Evolutionary conservation across 1,140 invertebrate genomes (phyloP), one percentile per base, ranked within the genome.

Genomic region (Zaprionus ornatus): DNA sequence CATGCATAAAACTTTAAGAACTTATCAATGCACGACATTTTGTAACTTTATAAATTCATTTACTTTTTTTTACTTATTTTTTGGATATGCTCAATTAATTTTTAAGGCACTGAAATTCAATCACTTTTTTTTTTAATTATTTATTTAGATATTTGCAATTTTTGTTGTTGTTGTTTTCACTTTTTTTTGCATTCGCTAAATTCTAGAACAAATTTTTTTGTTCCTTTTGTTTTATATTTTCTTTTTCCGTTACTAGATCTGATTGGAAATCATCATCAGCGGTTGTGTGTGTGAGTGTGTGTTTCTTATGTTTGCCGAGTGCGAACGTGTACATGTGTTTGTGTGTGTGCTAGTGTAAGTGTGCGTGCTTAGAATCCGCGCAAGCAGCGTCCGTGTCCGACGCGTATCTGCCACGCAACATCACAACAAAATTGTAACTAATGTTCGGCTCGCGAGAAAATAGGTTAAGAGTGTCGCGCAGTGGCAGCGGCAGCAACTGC

Each of bases 341-440:
- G 37, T 68, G 56, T 75, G 35, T 66, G 61, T 45, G 59, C 55
- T 75, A 76, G 63, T 74, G 79, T 72, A 52, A 69, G 70, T 78
- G 74, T 74, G 54, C 83, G 84, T 84, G 67, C 57, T 81, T 90
- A 88, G 84, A 88, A 88, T 88, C 65, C 85, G 85, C 87, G 81
- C 85, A 88, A 90, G 79, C 82, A 83, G 77, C 87, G 87, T 90
- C 86, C 86, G 87, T 83, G 73, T 82, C 84, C 84, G 76, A 81
- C 82, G 81, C 85, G 85, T 90, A 90, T 90, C 85, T 90, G 86
- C 84, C 87, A 90, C 87, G 82, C 87, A 91, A 90, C 87, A 90
- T 90, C 86, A 90, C 86, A 90, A 90, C 86, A 90, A 90, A 90
- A 90, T 90, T 90, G 86, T 90, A 91, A 91, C 87, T 90, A 90